These are phyloP conservation scores for Lepus townsendii DNA, from an alignment of 2,797 vertebrate genomes.

Conservation along the genomic window DNA sequence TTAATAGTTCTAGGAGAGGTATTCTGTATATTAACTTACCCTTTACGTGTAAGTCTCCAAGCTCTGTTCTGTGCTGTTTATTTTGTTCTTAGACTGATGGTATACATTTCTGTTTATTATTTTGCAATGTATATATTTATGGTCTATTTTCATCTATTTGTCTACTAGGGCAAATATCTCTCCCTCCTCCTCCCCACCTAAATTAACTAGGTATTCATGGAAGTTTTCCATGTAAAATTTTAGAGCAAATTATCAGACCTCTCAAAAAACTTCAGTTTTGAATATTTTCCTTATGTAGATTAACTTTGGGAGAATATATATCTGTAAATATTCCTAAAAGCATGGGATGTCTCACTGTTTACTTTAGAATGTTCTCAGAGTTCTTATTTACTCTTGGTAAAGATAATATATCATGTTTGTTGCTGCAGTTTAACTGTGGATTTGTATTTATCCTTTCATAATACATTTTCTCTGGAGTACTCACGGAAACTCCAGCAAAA, in stretches of 20 bases:
- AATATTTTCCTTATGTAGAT: not conserved
- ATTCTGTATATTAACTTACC: not conserved
- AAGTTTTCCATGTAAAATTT: constrained; percentile 22
- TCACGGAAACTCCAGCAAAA: not conserved
- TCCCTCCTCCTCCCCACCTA: not conserved
- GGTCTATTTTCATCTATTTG: not conserved
- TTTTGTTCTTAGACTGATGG: not conserved
- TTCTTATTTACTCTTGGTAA: constrained; percentile 32
- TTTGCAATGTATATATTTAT: not conserved
- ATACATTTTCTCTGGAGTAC: not conserved
- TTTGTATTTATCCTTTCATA: constrained; percentile 17
- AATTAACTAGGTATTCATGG: not conserved
- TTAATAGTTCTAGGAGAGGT: not conserved
- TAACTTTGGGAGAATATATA: not conserved
- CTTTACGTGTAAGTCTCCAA: not conserved
- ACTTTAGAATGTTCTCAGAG: not conserved
- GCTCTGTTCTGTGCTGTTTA: not conserved
- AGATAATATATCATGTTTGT: not conserved
- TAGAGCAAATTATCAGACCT: not conserved
- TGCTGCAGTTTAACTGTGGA: not conserved
- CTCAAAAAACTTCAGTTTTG: constrained; percentile 12
- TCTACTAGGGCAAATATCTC: not conserved
- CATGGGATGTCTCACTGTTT: not conserved
- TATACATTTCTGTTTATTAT: not conserved
- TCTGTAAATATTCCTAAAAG: not conserved